Conservation (phyloP, 1,140 invertebrate genomes). For the Drosophila baimaii region DNA sequence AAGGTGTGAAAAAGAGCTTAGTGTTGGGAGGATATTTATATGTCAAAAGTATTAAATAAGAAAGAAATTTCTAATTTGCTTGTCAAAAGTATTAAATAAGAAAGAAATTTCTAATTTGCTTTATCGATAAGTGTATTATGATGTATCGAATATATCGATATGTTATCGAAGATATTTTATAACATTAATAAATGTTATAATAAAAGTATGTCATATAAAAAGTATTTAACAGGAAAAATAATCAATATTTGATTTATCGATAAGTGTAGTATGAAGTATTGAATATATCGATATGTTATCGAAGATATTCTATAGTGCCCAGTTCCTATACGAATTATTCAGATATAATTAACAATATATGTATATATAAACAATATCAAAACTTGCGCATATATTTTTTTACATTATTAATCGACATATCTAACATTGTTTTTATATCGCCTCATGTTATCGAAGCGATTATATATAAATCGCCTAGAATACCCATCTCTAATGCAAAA, state of each 20-base stretch:
- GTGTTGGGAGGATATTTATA: neutral
- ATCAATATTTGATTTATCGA: neutral
- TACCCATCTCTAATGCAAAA: neutral
- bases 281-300: neutral
- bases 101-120: too few relatives aligned
- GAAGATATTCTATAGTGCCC: neutral
- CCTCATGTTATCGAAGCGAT: neutral
- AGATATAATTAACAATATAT: neutral
- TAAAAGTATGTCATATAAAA: too few relatives aligned
- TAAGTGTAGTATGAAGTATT: neutral
- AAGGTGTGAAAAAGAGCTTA: neutral
- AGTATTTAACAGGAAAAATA: too few relatives aligned
- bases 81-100: too few relatives aligned
- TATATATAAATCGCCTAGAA: neutral
- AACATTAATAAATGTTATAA: too few relatives aligned
- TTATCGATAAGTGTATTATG: neutral
- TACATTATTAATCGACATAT: too few relatives aligned
- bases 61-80: too few relatives aligned
- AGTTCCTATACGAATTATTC: neutral
- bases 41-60: neutral
- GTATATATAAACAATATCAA: neutral
- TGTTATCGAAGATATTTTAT: neutral
- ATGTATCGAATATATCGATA: neutral
- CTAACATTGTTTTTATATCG: too few relatives aligned
- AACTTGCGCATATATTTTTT: neutral